phyloP scores from a whole-genome alignment of 1,140 invertebrate genomes.

The Diachasmimorpha longicaudata region DNA sequence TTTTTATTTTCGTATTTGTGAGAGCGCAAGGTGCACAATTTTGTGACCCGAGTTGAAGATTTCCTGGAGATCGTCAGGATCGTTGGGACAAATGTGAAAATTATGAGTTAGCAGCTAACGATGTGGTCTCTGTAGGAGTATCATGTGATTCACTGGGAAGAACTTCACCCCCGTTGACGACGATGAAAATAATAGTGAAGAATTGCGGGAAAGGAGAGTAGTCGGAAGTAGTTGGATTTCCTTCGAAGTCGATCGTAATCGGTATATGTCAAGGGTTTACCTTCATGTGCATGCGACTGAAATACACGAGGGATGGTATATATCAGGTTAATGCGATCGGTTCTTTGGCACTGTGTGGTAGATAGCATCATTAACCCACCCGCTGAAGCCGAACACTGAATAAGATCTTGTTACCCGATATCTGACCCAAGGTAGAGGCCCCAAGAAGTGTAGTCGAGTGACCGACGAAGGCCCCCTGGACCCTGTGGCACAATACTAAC shows the following conservation, averaged over 20 bases:
- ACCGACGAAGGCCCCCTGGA: background rate
- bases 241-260: background rate
- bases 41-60: background rate
- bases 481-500: slow-evolving; percentile 52
- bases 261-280: background rate
- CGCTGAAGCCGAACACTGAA: slow-evolving; percentile 50
- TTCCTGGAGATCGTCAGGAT: background rate
- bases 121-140: background rate
- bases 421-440: slow-evolving; percentile 32
- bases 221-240: background rate
- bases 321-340: slow-evolving; percentile 51
- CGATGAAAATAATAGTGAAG: background rate
- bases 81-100: background rate
- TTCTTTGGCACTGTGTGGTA: slow-evolving; percentile 60
- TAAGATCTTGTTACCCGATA: slow-evolving; percentile 63
- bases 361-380: slow-evolving; percentile 62
- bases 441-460: background rate
- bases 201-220: background rate
- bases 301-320: background rate
- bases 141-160: background rate
- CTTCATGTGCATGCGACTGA: background rate
- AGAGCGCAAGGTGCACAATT: background rate
- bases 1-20: background rate
- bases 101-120: background rate
- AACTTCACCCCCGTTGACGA: too few relatives aligned